Evolutionary conservation across 2,888 invertebrate genomes (phyloP).

Genomic region (Vannuccia rotundouncinata): DNA sequence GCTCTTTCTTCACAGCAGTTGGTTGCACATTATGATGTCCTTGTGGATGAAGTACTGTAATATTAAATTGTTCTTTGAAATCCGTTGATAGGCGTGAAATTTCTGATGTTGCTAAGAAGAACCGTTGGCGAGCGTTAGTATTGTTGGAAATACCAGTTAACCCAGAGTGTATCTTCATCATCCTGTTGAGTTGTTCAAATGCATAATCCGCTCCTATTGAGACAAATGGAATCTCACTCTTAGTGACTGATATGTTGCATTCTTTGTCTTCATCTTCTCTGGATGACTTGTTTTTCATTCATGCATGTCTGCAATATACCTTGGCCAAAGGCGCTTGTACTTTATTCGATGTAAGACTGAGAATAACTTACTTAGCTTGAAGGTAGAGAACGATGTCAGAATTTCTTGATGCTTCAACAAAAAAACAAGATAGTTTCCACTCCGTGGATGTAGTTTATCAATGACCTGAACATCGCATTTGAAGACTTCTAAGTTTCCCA

Average conservation of each 20-base stretch:
- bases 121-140: slow-evolving; percentile 28
- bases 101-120: slow-evolving; percentile 2
- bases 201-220: not conserved
- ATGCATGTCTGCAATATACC: slow-evolving; percentile 30
- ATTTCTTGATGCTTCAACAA: not conserved
- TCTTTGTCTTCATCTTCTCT: not conserved
- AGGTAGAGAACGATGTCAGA: not conserved
- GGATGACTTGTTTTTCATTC: not conserved
- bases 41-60: not conserved
- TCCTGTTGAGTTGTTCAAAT: not conserved
- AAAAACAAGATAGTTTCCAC: not conserved
- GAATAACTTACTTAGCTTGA: not conserved
- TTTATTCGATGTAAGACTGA: not conserved
- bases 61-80: not conserved
- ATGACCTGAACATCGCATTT: not conserved
- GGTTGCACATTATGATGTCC: not conserved
- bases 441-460: not conserved
- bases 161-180: slow-evolving; percentile 37
- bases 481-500: not conserved
- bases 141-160: slow-evolving; percentile 35
- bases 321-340: slow-evolving; percentile 15
- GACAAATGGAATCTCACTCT: not conserved
- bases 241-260: not conserved
- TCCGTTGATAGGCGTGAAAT: not conserved
- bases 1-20: not conserved